These are phyloP conservation scores for Tinamus guttatus DNA, from an alignment of 2,113 vertebrate genomes.

Conservation along the genomic window DNA sequence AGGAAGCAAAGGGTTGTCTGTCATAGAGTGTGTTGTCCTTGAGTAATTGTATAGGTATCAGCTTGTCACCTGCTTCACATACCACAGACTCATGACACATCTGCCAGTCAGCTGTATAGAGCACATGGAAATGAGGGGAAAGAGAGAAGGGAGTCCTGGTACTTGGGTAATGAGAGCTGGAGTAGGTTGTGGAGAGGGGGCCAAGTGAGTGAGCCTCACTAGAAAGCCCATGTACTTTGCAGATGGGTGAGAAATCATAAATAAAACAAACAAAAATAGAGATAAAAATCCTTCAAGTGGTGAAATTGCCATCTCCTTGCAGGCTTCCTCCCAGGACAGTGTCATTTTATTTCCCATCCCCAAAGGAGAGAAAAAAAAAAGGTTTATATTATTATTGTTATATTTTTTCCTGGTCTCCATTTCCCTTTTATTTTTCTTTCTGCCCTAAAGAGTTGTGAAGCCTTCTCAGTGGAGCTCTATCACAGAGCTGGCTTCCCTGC, in stretches of 20 bases:
- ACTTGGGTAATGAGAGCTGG: not conserved
- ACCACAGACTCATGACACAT: not conserved
- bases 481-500: not conserved
- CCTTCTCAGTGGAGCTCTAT: not conserved
- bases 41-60: not conserved
- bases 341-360: not conserved
- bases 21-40: not conserved
- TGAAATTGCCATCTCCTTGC: not conserved
- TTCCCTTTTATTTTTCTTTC: not conserved
- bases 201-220: not conserved
- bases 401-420: not conserved
- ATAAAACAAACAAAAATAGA: not conserved
- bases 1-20: not conserved
- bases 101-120: not conserved
- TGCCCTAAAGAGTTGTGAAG: not conserved
- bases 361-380: not conserved
- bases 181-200: not conserved
- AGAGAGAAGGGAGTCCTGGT: not conserved
- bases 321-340: not conserved
- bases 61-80: not conserved
- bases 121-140: not conserved
- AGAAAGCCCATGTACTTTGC: too few species aligned
- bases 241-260: not conserved
- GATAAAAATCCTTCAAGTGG: not conserved
- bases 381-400: not conserved